phyloP scores from a whole-genome alignment of 1,140 invertebrate species.

The Colletes gigas region DNA sequence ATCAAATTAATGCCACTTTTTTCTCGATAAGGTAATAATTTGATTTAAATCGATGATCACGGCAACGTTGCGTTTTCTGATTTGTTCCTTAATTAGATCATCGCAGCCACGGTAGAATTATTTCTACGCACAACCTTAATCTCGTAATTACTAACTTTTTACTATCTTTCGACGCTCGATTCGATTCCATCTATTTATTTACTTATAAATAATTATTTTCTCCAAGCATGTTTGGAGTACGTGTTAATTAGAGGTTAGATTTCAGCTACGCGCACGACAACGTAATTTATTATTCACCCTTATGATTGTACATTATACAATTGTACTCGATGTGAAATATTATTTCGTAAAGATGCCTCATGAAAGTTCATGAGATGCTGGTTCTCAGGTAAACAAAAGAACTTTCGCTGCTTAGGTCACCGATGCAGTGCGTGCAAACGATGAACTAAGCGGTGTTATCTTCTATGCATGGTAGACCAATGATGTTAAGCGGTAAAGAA shows the following conservation, averaged over 20 bases:
- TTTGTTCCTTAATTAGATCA: no score
- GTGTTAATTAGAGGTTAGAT: constrained; percentile 27
- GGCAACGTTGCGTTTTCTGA: no score
- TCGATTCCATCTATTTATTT: not conserved
- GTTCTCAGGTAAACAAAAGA: constrained; percentile 61
- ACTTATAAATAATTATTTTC: no score
- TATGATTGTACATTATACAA: not conserved
- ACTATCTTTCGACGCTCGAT: not conserved
- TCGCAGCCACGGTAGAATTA: no score
- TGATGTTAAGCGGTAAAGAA: constrained; percentile 26
- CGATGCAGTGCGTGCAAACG: constrained; percentile 46
- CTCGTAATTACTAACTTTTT: no score
- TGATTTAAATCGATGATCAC: no score
- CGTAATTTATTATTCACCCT: not conserved
- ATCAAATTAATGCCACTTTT: no score
- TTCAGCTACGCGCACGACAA: not conserved
- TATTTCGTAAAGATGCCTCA: constrained; percentile 71
- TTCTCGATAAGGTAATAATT: no score
- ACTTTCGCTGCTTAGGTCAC: constrained; percentile 59
- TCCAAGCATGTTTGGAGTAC: not conserved
- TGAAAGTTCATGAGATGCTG: constrained; percentile 63
- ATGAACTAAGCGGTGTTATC: constrained; percentile 62
- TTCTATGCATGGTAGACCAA: constrained; percentile 59
- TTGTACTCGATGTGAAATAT: constrained; percentile 47
- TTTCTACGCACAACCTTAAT: no score